Conservation (phyloP, 2,888 invertebrate species). For the Perdita meconis region DNA sequence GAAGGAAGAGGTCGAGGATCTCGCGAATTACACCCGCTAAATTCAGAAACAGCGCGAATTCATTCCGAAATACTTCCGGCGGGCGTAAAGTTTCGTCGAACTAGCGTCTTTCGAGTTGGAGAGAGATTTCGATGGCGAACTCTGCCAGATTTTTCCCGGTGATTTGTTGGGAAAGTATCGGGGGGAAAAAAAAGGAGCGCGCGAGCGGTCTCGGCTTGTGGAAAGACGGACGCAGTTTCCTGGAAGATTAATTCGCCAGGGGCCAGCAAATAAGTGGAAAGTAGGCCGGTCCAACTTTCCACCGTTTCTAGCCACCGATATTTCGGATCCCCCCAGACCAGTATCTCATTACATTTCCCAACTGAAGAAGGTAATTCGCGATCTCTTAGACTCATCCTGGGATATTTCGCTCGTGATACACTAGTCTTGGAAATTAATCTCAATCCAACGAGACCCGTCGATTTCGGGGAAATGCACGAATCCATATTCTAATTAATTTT, state of each 20-base stretch:
- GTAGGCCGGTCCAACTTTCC: slow-evolving; percentile 62
- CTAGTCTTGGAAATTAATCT: neutral
- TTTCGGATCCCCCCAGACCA: slow-evolving; percentile 44
- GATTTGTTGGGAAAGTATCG: slow-evolving; percentile 66
- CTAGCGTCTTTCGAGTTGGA: slow-evolving; percentile 56
- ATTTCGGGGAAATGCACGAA: neutral
- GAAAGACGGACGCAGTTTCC: slow-evolving; percentile 58
- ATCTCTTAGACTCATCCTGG: slow-evolving; percentile 25
- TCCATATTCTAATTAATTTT: neutral
- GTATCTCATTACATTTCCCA: slow-evolving; percentile 25
- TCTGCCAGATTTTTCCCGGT: slow-evolving; percentile 59
- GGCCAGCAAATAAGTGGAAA: slow-evolving; percentile 66
- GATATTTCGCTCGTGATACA: neutral
- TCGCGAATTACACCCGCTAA: slow-evolving; percentile 14
- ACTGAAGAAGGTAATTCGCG: neutral
- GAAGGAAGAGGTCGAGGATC: neutral
- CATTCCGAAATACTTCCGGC: slow-evolving; percentile 40
- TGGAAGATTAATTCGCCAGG: slow-evolving; percentile 66
- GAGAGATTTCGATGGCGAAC: slow-evolving; percentile 55
- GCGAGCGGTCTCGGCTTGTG: slow-evolving; percentile 28
- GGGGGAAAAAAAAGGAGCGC: slow-evolving; percentile 53
- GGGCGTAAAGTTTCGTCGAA: slow-evolving; percentile 53
- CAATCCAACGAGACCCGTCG: neutral
- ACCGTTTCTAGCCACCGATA: slow-evolving; percentile 37
- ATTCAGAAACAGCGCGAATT: slow-evolving; percentile 46